Conservation (phyloP, 1,140 invertebrate genomes). For the Drosophila kurseongensis region DNA sequence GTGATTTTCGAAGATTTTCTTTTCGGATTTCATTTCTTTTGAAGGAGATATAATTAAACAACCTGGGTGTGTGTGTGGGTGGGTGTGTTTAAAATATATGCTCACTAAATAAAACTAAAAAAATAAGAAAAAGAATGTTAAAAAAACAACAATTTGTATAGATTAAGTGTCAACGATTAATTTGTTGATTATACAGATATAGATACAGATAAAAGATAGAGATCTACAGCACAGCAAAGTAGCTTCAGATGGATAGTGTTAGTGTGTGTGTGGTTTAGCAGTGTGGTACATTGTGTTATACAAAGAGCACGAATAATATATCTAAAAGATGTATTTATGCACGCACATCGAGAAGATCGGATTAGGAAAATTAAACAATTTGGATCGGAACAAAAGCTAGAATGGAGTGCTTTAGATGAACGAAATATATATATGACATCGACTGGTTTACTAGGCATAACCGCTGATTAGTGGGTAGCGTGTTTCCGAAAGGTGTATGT, state of each 20-base stretch:
- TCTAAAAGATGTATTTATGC: conserved; percentile 26
- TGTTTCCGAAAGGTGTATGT: conserved; percentile 28
- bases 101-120: conserved; percentile 60
- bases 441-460: conserved; percentile 58
- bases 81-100: conserved; percentile 28
- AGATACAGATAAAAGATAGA: conserved; percentile 46
- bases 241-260: conserved; percentile 43
- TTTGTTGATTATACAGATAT: conserved; percentile 57
- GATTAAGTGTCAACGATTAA: conserved; percentile 54
- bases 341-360: conserved; percentile 29
- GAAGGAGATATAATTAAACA: conserved; percentile 36
- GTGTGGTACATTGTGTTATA: conserved; percentile 20
- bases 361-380: conserved; percentile 40
- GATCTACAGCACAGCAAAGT: conserved; percentile 46
- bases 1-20: conserved; percentile 34
- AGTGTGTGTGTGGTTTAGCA: conserved; percentile 20
- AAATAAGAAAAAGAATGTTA: conserved; percentile 31
- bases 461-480: conserved; percentile 54
- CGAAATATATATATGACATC: conserved; percentile 47
- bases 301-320: conserved; percentile 32
- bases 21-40: conserved; percentile 43
- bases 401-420: conserved; percentile 55
- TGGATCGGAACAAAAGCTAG: conserved; percentile 43
- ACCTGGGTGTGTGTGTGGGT: conserved; percentile 26
- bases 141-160: conserved; percentile 39